Percentiles rank a stretch among this genome's conserved stretches.
Evolutionary conservation across 2,888 invertebrate genomes (phyloP).

Genomic region (Lepas anatifera): DNA sequence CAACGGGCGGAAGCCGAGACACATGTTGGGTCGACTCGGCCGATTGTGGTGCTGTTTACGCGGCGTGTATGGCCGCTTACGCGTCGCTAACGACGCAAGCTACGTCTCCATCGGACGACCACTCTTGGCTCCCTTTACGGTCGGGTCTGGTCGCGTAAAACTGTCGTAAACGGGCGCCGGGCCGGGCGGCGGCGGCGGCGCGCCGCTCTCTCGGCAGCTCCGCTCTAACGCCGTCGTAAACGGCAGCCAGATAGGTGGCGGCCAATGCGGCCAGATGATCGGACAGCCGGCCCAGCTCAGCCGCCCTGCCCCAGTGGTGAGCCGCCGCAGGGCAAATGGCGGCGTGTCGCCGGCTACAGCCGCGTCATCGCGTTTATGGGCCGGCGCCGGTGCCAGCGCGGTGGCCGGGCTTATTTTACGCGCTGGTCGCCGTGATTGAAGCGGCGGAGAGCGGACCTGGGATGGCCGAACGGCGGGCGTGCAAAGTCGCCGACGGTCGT

Average conservation of each 20-base stretch:
- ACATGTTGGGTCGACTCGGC: too few species aligned
- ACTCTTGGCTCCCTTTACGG: not conserved
- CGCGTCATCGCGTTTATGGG: not conserved
- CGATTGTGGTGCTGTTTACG: not conserved
- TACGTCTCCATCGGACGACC: not conserved
- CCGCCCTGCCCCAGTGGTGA: not conserved
- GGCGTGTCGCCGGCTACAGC: not conserved
- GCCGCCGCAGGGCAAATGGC: not conserved
- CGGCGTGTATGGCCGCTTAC: not conserved
- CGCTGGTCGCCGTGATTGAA: not conserved
- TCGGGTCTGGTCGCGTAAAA: not conserved
- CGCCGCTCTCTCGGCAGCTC: not conserved
- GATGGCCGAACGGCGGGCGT: not conserved
- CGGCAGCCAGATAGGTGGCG: not conserved
- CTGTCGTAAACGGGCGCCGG: not conserved
- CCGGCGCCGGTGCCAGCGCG: not conserved
- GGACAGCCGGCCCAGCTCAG: not conserved
- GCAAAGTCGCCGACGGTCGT: not conserved
- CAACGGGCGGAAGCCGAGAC: too few species aligned
- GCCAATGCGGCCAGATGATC: not conserved
- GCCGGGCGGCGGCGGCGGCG: not conserved
- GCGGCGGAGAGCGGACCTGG: not conserved
- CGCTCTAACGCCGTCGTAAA: not conserved
- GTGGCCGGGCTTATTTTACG: constrained; percentile 2
- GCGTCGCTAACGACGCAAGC: not conserved